Evolutionary conservation across 2,113 vertebrate species (phyloP).

Genomic region (Leuciscus idus): DNA sequence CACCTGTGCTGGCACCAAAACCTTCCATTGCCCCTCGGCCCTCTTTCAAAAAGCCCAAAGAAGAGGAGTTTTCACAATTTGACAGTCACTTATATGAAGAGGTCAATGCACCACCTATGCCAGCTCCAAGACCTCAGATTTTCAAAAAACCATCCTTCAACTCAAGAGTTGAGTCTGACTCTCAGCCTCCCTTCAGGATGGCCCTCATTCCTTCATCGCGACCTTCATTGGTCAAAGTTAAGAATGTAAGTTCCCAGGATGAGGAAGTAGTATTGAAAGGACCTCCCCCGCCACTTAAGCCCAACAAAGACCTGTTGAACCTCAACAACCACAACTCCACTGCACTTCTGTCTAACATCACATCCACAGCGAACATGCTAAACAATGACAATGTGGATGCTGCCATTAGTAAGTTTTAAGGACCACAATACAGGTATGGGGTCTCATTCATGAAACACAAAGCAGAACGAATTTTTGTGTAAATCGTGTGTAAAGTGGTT

Average conservation of each 20-base stretch:
- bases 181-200: constrained; percentile 52
- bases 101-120: constrained; percentile 68
- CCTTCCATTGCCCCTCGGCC: constrained; percentile 79
- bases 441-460: too few species aligned
- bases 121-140: constrained; percentile 77
- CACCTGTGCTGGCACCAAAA: constrained; percentile 78
- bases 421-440: neutral
- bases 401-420: constrained; percentile 62
- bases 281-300: constrained; percentile 49
- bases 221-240: constrained; percentile 73
- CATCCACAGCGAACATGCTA: neutral
- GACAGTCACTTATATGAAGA: constrained; percentile 58
- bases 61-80: constrained; percentile 69
- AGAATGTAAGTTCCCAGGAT: constrained; percentile 66
- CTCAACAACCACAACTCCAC: constrained; percentile 73
- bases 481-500: too few species aligned
- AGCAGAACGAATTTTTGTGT: too few species aligned
- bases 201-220: constrained; percentile 60
- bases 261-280: constrained; percentile 58
- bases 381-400: constrained; percentile 44
- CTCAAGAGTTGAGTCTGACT: constrained; percentile 57
- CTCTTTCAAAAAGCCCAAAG: constrained; percentile 69
- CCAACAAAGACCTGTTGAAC: constrained; percentile 66
- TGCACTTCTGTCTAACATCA: constrained; percentile 14
- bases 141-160: constrained; percentile 71